These are phyloP conservation scores for Cheirogaleus medius DNA, from an alignment of 2,113 vertebrate species.

Conservation along the genomic window DNA sequence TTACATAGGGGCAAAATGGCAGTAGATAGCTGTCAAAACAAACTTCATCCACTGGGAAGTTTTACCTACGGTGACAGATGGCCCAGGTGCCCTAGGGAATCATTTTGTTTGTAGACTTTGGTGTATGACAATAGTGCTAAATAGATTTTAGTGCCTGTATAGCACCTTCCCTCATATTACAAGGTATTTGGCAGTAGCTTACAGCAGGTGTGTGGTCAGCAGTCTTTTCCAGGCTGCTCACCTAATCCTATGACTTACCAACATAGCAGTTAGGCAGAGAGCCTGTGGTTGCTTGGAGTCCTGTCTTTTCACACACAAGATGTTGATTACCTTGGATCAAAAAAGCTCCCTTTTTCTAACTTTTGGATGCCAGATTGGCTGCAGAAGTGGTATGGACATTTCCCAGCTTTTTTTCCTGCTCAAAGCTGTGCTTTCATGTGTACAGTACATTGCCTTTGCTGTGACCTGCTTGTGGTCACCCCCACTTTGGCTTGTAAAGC, in stretches of 20 bases:
- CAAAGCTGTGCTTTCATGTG: neutral
- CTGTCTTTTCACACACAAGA: neutral
- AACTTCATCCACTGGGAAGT: neutral
- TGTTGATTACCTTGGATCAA: neutral
- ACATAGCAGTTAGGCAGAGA: neutral
- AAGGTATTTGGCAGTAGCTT: neutral
- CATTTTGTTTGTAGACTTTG: neutral
- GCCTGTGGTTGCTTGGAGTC: neutral
- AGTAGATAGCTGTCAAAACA: neutral
- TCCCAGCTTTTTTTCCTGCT: neutral
- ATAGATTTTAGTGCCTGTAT: neutral
- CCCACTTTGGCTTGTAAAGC: neutral
- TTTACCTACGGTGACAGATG: neutral
- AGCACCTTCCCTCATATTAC: neutral
- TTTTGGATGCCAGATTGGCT: neutral
- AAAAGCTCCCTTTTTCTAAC: neutral
- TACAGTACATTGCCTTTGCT: neutral
- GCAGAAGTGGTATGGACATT: neutral
- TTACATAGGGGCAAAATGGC: neutral
- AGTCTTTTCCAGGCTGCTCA: neutral
- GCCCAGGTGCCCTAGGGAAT: neutral
- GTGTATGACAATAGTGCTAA: neutral
- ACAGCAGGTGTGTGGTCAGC: neutral
- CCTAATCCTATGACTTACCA: neutral
- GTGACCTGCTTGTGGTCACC: neutral